phyloP scores from a whole-genome alignment of 2,888 invertebrate species.

The Epinotia ramella region DNA sequence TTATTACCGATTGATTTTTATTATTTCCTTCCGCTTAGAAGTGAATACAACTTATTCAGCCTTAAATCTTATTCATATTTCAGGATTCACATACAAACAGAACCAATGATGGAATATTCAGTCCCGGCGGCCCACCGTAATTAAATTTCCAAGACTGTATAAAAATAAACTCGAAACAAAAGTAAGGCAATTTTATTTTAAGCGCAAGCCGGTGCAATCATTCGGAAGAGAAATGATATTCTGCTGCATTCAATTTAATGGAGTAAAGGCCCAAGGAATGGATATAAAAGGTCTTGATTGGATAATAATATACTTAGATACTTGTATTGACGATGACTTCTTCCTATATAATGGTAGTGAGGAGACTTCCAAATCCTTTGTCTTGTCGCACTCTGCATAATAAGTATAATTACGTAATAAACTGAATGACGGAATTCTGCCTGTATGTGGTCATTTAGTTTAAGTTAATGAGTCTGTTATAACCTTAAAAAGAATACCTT shows the following conservation, averaged over 20 bases:
- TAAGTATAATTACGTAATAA: too few relatives aligned
- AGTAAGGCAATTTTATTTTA: neutral
- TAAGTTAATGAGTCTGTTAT: too few relatives aligned
- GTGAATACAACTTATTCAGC: constrained; percentile 4
- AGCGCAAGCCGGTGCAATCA: neutral
- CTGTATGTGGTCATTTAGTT: too few relatives aligned
- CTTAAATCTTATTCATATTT: neutral
- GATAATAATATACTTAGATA: neutral
- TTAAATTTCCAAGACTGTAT: constrained; percentile 23
- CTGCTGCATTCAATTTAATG: constrained; percentile 1
- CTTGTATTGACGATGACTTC: too few relatives aligned
- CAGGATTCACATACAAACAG: neutral
- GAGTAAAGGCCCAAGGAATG: neutral
- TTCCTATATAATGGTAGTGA: too few relatives aligned
- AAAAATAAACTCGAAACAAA: constrained; percentile 11
- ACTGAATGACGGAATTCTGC: too few relatives aligned
- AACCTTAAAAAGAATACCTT: too few relatives aligned
- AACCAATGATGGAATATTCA: constrained; percentile 4
- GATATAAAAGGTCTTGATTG: neutral
- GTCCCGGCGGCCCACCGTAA: neutral
- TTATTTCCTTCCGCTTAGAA: neutral
- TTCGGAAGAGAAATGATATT: neutral
- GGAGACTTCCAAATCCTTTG: too few relatives aligned
- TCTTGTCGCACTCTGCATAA: too few relatives aligned
- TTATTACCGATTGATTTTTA: neutral